Evolutionary conservation across 37 sponge, comb jelly and placozoan genomes (phyloP), one percentile per base, ranked within the genome.

Genomic region (Haliclona indistincta): DNA sequence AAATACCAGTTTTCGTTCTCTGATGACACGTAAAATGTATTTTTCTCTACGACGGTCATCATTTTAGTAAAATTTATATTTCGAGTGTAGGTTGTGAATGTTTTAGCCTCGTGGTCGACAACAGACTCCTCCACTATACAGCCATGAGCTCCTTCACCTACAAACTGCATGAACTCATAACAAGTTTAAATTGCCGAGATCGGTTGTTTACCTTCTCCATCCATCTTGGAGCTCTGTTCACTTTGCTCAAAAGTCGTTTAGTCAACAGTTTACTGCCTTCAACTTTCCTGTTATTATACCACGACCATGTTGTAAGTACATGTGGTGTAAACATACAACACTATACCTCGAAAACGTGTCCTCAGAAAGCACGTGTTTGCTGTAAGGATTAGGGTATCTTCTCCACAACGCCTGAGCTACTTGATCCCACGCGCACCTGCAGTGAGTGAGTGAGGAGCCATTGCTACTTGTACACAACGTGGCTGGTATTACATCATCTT

Each of bases 301-400:
- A 10, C 32, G 8, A 56, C 1, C 56, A 4, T 68, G 45, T 1
- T 42, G 19, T 38, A 43, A 29, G 22, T 15, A 5, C 11, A 25
- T 43, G 6, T 26, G 29, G 39, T 23, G 71, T 20, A 22, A 4
- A 43, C 38, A 10, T 36, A 38, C 54, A 35, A 37, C n/a, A 56
- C 41, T 69, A n/a, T 36, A 91, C 89, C 93, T 89, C 10, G 70
- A 37, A 8, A 94, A 47, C 11, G 73, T 41, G 63, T 94, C 95
- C 33, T 94, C 95, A 33, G 91, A 84, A 4, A 89, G 77, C 26
- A 94, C 95, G 78, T 94, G 95, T 36, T 80, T 86, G 70, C 91
- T 94, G 74, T 78, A 75, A 4, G 95, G 95, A 53, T 94, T 94
- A 26, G 95, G 95, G 53, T 94, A 94, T 8, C 91, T 70, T 49